These are phyloP conservation scores for Pseudomyrmex sp. DNA, from an alignment of 1,140 invertebrate genomes.

Conservation along the genomic window DNA sequence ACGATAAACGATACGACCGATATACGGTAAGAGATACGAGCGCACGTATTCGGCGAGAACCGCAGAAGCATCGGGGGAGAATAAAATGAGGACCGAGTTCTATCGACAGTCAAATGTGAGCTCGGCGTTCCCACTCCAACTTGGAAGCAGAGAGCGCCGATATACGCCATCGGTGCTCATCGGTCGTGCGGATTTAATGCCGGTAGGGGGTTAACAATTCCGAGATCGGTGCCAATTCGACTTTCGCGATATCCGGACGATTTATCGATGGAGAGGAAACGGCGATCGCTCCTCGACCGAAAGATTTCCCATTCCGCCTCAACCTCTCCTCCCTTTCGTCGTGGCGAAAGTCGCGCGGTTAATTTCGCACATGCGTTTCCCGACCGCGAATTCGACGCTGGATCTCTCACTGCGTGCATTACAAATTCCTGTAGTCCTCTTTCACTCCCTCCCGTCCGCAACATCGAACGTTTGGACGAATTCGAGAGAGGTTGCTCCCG, in stretches of 20 bases:
- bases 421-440: slow-evolving; percentile 23
- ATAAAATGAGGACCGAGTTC: slow-evolving; percentile 42
- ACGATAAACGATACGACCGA: background rate
- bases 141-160: slow-evolving; percentile 15
- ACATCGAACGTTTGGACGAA: slow-evolving; percentile 53
- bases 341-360: slow-evolving; percentile 59
- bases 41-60: background rate
- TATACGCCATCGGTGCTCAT: slow-evolving; percentile 44
- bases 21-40: slow-evolving; percentile 1
- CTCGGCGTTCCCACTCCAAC: slow-evolving; percentile 13
- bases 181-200: slow-evolving; percentile 51
- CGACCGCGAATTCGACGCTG: slow-evolving; percentile 47
- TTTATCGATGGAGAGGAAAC: slow-evolving; percentile 33
- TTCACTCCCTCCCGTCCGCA: slow-evolving; percentile 5
- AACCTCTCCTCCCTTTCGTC: background rate
- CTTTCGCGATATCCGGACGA: slow-evolving; percentile 48
- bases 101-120: slow-evolving; percentile 41
- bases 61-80: background rate
- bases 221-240: slow-evolving; percentile 56
- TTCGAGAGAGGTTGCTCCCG: slow-evolving; percentile 65
- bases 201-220: slow-evolving; percentile 44
- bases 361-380: slow-evolving; percentile 62
- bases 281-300: slow-evolving; percentile 57
- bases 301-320: slow-evolving; percentile 54
- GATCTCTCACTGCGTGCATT: slow-evolving; percentile 56